Percentiles rank a stretch among this genome's conserved stretches.
Conservation (phyloP, 2,797 vertebrate species). For the Loriculus beryllinus region DNA sequence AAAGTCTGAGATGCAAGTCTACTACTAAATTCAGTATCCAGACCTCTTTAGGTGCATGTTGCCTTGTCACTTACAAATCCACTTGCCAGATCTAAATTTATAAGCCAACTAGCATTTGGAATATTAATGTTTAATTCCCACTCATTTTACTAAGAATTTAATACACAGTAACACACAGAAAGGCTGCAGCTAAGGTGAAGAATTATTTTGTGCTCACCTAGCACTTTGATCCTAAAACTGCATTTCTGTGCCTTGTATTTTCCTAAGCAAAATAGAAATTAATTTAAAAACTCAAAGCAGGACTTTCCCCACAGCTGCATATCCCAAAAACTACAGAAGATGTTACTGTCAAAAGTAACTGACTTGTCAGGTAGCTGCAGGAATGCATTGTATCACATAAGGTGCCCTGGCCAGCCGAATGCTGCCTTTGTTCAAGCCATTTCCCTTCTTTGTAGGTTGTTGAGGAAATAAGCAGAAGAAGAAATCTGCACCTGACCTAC, state of each 20-base stretch:
- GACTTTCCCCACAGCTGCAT: background rate
- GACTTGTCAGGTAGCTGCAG: background rate
- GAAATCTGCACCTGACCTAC: background rate
- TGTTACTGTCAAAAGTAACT: background rate
- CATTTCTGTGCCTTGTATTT: background rate
- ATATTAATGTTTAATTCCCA: background rate
- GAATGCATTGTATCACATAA: accelerated
- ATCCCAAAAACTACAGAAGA: background rate
- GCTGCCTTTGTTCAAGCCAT: background rate
- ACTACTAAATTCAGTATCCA: background rate
- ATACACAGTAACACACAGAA: background rate
- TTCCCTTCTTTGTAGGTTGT: background rate
- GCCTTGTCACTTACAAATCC: background rate
- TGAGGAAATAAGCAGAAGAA: background rate
- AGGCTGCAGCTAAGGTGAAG: background rate
- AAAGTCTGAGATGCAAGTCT: background rate
- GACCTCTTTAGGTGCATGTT: background rate
- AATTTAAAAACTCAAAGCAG: background rate
- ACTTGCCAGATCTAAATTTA: background rate
- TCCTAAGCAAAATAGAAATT: background rate
- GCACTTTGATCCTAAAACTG: background rate
- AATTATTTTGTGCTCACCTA: background rate
- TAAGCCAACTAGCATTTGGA: background rate
- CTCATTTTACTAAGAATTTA: background rate
- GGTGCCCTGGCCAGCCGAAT: background rate